Percentiles rank a stretch among this genome's conserved stretches.
These are phyloP conservation scores for Chesias legatella DNA, from an alignment of 2,888 invertebrate species.

Conservation along the genomic window DNA sequence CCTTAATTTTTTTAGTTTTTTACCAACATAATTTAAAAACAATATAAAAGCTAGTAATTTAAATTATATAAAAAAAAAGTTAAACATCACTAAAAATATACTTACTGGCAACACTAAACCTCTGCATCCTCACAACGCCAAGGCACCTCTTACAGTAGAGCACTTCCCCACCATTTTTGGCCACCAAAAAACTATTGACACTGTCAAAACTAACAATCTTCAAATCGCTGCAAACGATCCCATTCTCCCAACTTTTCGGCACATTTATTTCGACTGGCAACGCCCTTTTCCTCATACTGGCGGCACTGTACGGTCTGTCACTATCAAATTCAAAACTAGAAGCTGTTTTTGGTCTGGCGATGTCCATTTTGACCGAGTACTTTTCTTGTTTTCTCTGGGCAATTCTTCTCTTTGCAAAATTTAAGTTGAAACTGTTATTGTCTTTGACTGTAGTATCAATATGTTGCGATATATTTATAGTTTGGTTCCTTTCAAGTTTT, in stretches of 20 bases:
- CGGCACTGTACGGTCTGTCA: slow-evolving; percentile 55
- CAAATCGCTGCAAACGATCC: slow-evolving; percentile 55
- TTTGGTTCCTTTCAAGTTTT: slow-evolving; percentile 54
- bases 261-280: slow-evolving; percentile 41
- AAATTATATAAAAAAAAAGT: not conserved
- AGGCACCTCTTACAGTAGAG: slow-evolving; percentile 50
- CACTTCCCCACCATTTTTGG: slow-evolving; percentile 63
- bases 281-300: slow-evolving; percentile 41
- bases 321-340: slow-evolving; percentile 38
- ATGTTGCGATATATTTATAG: slow-evolving; percentile 47
- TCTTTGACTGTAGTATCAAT: slow-evolving; percentile 36
- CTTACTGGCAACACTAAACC: slow-evolving; percentile 57
- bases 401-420: slow-evolving; percentile 56
- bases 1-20: no score
- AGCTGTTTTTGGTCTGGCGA: slow-evolving; percentile 50
- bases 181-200: slow-evolving; percentile 55
- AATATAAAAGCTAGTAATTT: no score
- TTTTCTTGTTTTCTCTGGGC: slow-evolving; percentile 47
- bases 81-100: slow-evolving; percentile 11
- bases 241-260: slow-evolving; percentile 50
- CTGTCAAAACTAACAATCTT: slow-evolving; percentile 51
- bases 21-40: no score
- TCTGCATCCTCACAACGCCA: slow-evolving; percentile 48
- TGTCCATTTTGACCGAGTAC: slow-evolving; percentile 31
- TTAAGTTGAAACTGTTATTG: slow-evolving; percentile 50